Conservation (phyloP, 1,140 invertebrate species). For the Drosophila ogumai region DNA sequence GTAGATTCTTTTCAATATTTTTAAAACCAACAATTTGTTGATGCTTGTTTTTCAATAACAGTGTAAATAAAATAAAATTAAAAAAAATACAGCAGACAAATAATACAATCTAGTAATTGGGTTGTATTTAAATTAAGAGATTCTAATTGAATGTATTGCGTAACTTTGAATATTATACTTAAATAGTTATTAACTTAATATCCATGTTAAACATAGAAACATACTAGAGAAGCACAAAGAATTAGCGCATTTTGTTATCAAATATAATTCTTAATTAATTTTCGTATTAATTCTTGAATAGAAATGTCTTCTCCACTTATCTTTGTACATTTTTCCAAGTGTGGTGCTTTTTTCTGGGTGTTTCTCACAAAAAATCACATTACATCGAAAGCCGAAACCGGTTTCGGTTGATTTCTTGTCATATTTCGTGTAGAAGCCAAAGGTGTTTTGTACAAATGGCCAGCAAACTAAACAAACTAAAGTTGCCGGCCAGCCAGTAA, state of each 20-base stretch:
- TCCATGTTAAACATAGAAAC: background rate
- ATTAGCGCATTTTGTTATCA: too few relatives aligned
- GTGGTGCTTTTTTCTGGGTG: conserved; percentile 30
- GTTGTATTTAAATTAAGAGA: too few relatives aligned
- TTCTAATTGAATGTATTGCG: background rate
- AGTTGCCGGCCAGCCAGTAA: conserved; percentile 57
- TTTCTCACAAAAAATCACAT: conserved; percentile 52
- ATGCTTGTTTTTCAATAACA: background rate
- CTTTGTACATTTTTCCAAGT: conserved; percentile 20
- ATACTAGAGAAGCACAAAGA: too few relatives aligned
- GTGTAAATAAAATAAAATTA: background rate
- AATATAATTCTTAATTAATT: too few relatives aligned
- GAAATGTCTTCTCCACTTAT: background rate
- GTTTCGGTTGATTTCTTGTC: conserved; percentile 69
- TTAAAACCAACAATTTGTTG: background rate
- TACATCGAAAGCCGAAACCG: conserved; percentile 51
- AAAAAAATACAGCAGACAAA: too few relatives aligned
- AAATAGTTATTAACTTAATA: too few relatives aligned
- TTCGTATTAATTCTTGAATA: too few relatives aligned
- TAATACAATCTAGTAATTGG: too few relatives aligned
- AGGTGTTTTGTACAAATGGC: conserved; percentile 76
- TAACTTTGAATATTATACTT: too few relatives aligned
- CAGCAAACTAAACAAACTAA: conserved; percentile 71
- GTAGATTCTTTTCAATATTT: background rate
- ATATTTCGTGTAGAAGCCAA: conserved; percentile 64